These are phyloP conservation scores for Nesoenas mayeri DNA, from an alignment of 2,113 vertebrate genomes.

Conservation along the genomic window DNA sequence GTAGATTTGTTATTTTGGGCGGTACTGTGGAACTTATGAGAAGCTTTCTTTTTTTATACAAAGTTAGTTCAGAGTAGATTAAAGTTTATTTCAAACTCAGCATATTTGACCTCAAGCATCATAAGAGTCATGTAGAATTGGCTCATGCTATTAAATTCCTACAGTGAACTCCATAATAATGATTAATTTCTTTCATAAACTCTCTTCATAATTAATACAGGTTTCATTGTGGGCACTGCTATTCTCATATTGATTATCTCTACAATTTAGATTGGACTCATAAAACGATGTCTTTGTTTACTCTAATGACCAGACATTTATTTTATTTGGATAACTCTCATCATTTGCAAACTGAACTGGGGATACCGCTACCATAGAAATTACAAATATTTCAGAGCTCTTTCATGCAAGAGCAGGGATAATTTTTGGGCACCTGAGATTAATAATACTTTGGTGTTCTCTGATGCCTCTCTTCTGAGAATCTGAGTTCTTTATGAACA, in stretches of 20 bases:
- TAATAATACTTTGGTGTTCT: slow-evolving; percentile 65
- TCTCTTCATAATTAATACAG: slow-evolving; percentile 75
- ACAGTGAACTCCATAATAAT: slow-evolving; percentile 67
- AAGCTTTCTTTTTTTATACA: slow-evolving; percentile 69
- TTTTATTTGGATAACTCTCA: slow-evolving; percentile 65
- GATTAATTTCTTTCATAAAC: slow-evolving; percentile 75
- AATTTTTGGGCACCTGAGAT: slow-evolving; percentile 60
- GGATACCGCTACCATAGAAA: slow-evolving; percentile 58
- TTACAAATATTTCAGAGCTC: slow-evolving; percentile 51
- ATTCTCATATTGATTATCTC: slow-evolving; percentile 74
- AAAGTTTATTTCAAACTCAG: slow-evolving; percentile 72
- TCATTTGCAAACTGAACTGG: slow-evolving; percentile 41
- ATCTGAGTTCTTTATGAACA: slow-evolving; percentile 58
- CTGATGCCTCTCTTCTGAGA: slow-evolving; percentile 30
- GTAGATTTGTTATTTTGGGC: slow-evolving; percentile 67
- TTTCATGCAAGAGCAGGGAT: slow-evolving; percentile 34
- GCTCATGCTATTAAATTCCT: slow-evolving; percentile 70
- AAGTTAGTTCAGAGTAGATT: slow-evolving; percentile 63
- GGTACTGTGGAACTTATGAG: slow-evolving; percentile 60
- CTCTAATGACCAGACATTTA: slow-evolving; percentile 64
- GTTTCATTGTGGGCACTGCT: slow-evolving; percentile 74
- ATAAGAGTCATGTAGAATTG: slow-evolving; percentile 62
- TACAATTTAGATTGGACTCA: slow-evolving; percentile 65
- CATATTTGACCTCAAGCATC: slow-evolving; percentile 68
- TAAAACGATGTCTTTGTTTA: slow-evolving; percentile 73